These are phyloP conservation scores for Seira ritae DNA, from an alignment of 2,888 invertebrate species.

Conservation along the genomic window DNA sequence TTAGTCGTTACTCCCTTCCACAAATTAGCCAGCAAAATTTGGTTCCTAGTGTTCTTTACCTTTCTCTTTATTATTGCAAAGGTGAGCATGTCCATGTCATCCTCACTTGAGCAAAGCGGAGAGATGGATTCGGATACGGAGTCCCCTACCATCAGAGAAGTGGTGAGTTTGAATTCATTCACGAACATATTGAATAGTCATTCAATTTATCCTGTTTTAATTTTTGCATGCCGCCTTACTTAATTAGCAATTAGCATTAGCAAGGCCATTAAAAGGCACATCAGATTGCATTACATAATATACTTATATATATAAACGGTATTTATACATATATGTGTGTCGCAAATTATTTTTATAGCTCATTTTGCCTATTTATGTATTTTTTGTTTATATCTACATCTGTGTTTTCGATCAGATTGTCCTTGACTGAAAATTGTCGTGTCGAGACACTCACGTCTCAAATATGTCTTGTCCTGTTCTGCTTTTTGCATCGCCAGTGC, in stretches of 20 bases:
- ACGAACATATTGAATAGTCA: constrained; percentile 2
- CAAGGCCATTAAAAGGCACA: no score
- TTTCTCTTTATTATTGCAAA: constrained; percentile 65
- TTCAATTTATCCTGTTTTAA: constrained; percentile 22
- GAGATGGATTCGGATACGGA: constrained; percentile 61
- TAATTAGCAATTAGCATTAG: no score
- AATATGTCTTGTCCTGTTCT: no score
- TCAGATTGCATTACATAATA: no score
- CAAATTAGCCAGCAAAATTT: constrained; percentile 49
- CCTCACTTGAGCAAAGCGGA: constrained; percentile 64
- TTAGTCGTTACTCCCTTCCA: not conserved
- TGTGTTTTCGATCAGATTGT: no score
- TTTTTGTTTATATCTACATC: no score
- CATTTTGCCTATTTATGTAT: no score
- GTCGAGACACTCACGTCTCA: no score
- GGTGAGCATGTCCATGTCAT: constrained; percentile 71
- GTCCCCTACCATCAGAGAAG: constrained; percentile 62
- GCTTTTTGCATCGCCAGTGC: not conserved
- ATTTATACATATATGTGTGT: no score
- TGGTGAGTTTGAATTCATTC: constrained; percentile 67
- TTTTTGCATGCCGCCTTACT: not conserved
- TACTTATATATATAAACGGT: no score
- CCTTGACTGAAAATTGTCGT: no score
- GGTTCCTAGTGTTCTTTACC: constrained; percentile 56
- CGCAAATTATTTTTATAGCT: no score